Percentiles rank a stretch among this genome's conserved stretches.
Evolutionary conservation across 2,888 invertebrate species (phyloP).

Genomic region (Limnephilus lunatus): DNA sequence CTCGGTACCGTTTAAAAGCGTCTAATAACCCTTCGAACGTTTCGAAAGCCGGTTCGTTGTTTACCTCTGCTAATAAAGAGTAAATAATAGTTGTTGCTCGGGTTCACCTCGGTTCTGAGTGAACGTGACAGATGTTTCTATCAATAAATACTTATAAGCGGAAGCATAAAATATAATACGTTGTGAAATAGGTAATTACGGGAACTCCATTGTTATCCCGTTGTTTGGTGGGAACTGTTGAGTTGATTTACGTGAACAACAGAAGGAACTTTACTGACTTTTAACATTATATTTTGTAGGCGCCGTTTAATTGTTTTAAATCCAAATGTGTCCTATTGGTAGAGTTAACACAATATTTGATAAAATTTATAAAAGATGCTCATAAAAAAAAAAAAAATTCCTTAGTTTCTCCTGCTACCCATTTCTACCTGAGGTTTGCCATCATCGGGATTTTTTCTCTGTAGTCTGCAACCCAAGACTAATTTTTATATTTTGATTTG

Average conservation of each 20-base stretch:
- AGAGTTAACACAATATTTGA: too few relatives aligned
- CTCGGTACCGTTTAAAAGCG: too few relatives aligned
- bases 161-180: slow-evolving; percentile 9
- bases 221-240: neutral
- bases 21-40: neutral
- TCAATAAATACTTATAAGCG: slow-evolving; percentile 37
- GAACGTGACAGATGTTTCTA: slow-evolving; percentile 33
- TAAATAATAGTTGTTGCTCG: neutral
- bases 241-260: neutral
- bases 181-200: neutral
- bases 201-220: neutral
- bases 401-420: too few relatives aligned
- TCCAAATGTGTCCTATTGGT: too few relatives aligned
- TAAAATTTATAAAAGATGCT: too few relatives aligned
- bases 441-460: too few relatives aligned
- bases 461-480: too few relatives aligned
- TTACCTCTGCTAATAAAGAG: neutral
- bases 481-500: too few relatives aligned
- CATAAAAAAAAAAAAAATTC: too few relatives aligned
- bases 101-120: slow-evolving; percentile 23
- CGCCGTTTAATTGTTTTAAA: neutral
- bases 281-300: neutral
- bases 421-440: too few relatives aligned
- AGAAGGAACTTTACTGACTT: neutral
- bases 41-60: neutral